Evolutionary conservation across 2,888 invertebrate species (phyloP), one percentile per base, ranked within the genome.

Genomic region (Bimastos eiseni): DNA sequence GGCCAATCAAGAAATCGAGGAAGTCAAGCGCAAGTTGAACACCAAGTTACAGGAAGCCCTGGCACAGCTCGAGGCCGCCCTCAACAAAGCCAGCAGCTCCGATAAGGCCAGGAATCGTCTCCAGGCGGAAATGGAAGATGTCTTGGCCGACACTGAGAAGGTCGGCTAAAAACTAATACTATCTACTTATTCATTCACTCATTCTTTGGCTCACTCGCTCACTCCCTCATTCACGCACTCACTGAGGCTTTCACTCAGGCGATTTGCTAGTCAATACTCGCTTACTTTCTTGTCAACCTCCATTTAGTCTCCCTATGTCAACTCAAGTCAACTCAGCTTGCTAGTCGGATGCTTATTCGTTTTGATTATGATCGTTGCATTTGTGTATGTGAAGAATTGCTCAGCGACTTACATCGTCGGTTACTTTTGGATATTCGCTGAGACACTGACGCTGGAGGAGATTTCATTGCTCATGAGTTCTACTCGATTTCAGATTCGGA

Each of bases 41-140:
- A 98, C 98, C 94, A 98, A 99, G 95, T 97, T 99, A 93, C 97
- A 98, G 94, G 99, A 99, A 95, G 98, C 98, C 94, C 98, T 98
- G 96, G 98, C 98, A 96, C 98, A 98, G 95, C 98, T 98, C 94
- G 99, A 99, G 96, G 98, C 98, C 91, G 98, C 99, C 96, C 98
- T 98, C 97, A 97, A 98, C 96, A 99, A 99, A 97, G 98, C 98
- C 95, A 97, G 98, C 94, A 97, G 97, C 93, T 97, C 99, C 94
- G 99, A 99, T 96, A 99, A 99, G 97, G 98, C 98, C 96, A 99
- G 99, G 96, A 97, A 98, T 96, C 97, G 98, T 94, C 97, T 99
- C 94, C 97, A 98, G 94, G 98, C 98, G 94, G 99, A 99, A 96
- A 97, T 99, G 94, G 99, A 99, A 96, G 99, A 99, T 95, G 96